Evolutionary conservation across 2,113 vertebrate genomes (phyloP).

Genomic region (Eptesicus fuscus): DNA sequence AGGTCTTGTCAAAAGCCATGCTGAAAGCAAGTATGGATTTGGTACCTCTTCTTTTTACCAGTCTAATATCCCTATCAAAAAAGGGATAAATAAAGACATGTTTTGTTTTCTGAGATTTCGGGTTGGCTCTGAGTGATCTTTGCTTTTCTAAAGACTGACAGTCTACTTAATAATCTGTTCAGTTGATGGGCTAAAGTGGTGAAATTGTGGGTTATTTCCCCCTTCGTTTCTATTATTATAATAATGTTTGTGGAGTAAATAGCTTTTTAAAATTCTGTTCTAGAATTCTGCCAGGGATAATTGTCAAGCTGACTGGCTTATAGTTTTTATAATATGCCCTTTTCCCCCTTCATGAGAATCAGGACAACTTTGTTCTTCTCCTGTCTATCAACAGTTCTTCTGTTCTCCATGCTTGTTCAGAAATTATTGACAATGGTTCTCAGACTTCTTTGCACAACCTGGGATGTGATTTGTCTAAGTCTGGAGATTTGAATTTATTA

Average conservation of each 20-base stretch:
- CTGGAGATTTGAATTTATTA: conserved; percentile 72
- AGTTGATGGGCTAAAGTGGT: conserved; percentile 73
- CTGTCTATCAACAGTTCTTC: conserved; percentile 65
- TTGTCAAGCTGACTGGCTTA: conserved; percentile 73
- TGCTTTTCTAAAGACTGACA: conserved; percentile 75
- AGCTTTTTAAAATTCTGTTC: conserved; percentile 77
- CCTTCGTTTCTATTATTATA: conserved; percentile 74
- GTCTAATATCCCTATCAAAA: conserved; percentile 67
- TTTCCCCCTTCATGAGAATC: conserved; percentile 55
- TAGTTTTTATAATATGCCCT: conserved; percentile 73
- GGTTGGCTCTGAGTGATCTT: conserved; percentile 68
- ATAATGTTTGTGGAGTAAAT: conserved; percentile 76
- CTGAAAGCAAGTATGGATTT: conserved; percentile 55
- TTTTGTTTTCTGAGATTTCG: conserved; percentile 72
- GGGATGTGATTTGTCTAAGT: conserved; percentile 65
- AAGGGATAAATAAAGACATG: conserved; percentile 67
- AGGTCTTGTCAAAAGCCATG: conserved; percentile 51
- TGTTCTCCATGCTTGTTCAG: conserved; percentile 63
- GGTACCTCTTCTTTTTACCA: conserved; percentile 57
- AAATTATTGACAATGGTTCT: conserved; percentile 67
- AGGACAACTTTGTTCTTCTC: conserved; percentile 66
- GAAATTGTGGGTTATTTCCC: conserved; percentile 77
- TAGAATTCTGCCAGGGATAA: conserved; percentile 75
- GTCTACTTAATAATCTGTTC: conserved; percentile 70
- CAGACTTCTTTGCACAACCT: conserved; percentile 65